Percentiles rank a stretch among this genome's conserved stretches.
Evolutionary conservation across 2,888 invertebrate species (phyloP).

Genomic region (Scrobipalpa costella): DNA sequence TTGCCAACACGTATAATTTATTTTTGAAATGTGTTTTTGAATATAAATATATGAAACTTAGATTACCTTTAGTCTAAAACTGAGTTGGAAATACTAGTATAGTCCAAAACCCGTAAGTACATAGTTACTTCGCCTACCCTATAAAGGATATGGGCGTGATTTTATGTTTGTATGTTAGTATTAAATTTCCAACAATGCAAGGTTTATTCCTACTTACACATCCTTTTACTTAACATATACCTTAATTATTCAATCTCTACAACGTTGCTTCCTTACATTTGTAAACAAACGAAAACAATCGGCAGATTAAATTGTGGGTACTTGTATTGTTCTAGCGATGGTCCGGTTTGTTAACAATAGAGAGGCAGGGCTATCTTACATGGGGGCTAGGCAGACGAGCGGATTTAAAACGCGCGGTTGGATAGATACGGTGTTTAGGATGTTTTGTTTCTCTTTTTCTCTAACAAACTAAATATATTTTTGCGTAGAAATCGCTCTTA

Average conservation of each 20-base stretch:
- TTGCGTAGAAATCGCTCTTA: no score
- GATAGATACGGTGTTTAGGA: not conserved
- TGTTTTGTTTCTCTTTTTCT: not conserved
- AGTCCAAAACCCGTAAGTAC: no score
- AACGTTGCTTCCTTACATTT: constrained; percentile 44
- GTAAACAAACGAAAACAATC: constrained; percentile 38
- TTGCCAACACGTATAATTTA: no score
- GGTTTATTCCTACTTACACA: constrained; percentile 16
- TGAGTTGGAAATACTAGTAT: no score
- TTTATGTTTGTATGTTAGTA: not conserved
- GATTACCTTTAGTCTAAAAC: no score
- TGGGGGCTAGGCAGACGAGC: constrained; percentile 16
- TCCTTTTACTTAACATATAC: constrained; percentile 15
- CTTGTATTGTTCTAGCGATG: constrained; percentile 44
- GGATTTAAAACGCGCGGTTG: not conserved
- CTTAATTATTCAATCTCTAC: constrained; percentile 6
- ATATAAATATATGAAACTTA: no score
- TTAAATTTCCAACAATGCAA: constrained; percentile 7
- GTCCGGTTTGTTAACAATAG: constrained; percentile 44
- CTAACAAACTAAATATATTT: no score
- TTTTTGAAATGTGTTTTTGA: no score
- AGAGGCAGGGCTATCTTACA: constrained; percentile 35
- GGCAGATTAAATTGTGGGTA: constrained; percentile 35
- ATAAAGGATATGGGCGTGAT: no score
- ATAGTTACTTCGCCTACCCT: no score